phyloP scores from a whole-genome alignment of 2,797 vertebrate species.

The Pseudocheirus occidentalis region DNA sequence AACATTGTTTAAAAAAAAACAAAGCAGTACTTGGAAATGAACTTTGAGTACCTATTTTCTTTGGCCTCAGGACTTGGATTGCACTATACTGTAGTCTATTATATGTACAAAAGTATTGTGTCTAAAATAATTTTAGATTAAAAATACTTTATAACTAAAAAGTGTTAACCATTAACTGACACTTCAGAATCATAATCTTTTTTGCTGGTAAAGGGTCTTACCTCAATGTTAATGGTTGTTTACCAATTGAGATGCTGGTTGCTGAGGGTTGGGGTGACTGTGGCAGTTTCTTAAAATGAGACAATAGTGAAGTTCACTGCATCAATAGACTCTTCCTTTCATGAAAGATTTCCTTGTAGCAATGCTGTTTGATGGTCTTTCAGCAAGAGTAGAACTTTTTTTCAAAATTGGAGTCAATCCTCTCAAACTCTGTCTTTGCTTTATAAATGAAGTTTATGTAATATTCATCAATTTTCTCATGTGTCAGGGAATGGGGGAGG shows the following conservation, averaged over 20 bases:
- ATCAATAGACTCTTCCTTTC: neutral
- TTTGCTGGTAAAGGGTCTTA: neutral
- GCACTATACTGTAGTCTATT: neutral
- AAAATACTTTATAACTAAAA: neutral
- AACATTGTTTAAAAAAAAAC: neutral
- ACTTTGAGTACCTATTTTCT: neutral
- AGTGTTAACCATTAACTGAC: neutral
- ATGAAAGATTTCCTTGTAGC: neutral
- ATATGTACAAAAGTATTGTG: neutral
- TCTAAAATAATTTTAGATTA: neutral
- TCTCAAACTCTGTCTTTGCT: neutral
- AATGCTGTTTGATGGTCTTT: neutral
- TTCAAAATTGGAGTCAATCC: neutral
- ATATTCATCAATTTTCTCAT: neutral
- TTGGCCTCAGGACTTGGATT: neutral
- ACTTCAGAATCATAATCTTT: neutral
- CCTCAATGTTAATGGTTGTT: neutral
- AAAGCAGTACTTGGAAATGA: neutral
- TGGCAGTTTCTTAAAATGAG: neutral
- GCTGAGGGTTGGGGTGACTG: neutral
- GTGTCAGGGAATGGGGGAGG: neutral
- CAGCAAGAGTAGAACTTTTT: neutral
- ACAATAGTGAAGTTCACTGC: neutral
- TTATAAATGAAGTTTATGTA: neutral
- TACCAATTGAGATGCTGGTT: neutral